Base-by-base conservation (phyloP, 2,113 vertebrate species). In the Leptobrachium leishanense region DNA sequence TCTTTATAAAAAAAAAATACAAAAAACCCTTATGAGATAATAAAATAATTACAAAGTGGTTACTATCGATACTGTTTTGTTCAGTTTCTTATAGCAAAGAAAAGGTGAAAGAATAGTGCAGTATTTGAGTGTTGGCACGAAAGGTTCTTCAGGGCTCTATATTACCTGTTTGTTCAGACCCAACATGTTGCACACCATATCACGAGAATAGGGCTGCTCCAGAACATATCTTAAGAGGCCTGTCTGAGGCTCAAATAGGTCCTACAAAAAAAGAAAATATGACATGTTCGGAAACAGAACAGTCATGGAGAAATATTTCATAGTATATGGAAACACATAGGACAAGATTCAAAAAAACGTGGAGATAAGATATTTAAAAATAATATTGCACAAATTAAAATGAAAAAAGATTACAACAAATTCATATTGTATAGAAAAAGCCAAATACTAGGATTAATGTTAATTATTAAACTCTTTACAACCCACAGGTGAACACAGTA, bases 101-200 rank as follows among this genome's bases (percentile, higher is more conserved):
- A 92, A 92, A 92, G 87, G 87, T 90, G 85, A 85, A 85, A 89
- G 89, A 86, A 88, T 59, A 15, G 55, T 11, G 13, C 10, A 59
- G 89, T 80, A 91, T 86, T 89, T 90, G 88, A 92, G 88, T 89
- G 86, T 89, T 87, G 91, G 88, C 78, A 88, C 86, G 91, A 90
- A 89, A 84, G 72, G 86, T 76, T 72, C 81, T 84, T 82, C 44
- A 88, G 82, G 85, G 83, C 12, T 86, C 86, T 88, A 91, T 86
- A 92, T 89, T 96, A 99, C 98, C 98, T 98, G 97, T 88, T 99
- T 99, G 90, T 98, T 99, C 89, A 99, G 96, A 88, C 97, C 98
- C 86, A 99, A 93, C 97, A 99, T 99, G 95, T 99, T 99, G 96
- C 97, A 99, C 90, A 99, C 97, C 97, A 99, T 98, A 90, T 99